Conservation (phyloP, 2,113 vertebrate species). For the Ailurus styani region DNA sequence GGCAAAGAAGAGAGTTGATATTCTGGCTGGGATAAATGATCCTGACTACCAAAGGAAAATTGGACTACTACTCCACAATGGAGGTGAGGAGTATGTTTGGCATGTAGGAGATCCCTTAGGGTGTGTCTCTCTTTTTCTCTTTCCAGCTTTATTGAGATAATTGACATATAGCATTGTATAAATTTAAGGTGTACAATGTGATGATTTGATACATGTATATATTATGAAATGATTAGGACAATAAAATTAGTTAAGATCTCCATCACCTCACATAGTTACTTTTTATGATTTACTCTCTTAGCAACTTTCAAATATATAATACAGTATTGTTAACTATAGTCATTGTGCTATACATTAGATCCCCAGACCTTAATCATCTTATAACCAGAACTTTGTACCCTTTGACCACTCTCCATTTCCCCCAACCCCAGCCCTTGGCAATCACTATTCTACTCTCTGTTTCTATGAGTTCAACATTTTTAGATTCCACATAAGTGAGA, state of each 20-base stretch:
- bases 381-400: background rate
- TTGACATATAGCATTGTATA: background rate
- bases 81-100: background rate
- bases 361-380: background rate
- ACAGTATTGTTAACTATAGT: background rate
- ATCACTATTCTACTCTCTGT: background rate
- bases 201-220: background rate
- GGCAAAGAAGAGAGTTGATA: background rate
- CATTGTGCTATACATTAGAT: background rate
- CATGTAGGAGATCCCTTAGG: background rate
- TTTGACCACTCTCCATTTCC: background rate
- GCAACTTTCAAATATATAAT: background rate
- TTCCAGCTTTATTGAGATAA: background rate
- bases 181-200: background rate
- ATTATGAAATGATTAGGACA: background rate
- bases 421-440: background rate
- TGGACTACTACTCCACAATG: background rate
- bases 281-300: background rate
- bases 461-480: background rate
- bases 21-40: background rate
- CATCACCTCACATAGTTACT: background rate
- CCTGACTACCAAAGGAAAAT: background rate
- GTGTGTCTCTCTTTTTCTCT: background rate
- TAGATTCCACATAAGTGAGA: background rate
- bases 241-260: background rate